Conservation (phyloP, 2,113 vertebrate genomes). For the Plotosus lineatus region DNA sequence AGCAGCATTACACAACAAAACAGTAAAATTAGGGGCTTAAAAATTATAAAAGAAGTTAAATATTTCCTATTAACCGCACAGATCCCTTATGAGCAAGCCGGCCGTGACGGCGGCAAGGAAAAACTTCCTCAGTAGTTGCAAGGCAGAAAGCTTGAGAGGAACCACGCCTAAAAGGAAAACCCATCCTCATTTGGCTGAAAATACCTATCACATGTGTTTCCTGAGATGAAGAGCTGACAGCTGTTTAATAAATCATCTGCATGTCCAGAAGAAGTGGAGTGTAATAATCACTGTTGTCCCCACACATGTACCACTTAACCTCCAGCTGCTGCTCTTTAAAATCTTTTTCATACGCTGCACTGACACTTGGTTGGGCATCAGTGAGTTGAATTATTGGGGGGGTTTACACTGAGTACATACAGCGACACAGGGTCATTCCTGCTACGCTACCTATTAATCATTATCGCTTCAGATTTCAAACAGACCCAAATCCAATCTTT, state of each 20-base stretch:
- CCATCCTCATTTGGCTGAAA: no score
- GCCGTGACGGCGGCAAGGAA: no score
- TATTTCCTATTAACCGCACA: no score
- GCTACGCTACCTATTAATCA: neutral
- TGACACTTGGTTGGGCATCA: conserved; percentile 10
- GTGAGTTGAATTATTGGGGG: neutral
- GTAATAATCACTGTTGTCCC: conserved; percentile 22
- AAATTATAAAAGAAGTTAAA: no score
- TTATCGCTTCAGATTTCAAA: neutral
- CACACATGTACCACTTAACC: conserved; percentile 12
- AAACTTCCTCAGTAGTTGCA: no score
- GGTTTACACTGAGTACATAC: neutral
- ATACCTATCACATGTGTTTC: conserved; percentile 22
- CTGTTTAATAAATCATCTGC: conserved; percentile 43
- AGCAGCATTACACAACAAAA: no score
- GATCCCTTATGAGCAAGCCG: no score
- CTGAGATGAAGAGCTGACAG: neutral
- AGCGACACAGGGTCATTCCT: neutral
- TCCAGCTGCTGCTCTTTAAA: conserved; percentile 14
- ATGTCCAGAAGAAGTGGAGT: conserved; percentile 10
- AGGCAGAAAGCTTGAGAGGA: no score
- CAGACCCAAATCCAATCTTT: neutral
- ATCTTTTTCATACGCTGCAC: neutral
- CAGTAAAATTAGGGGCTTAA: no score
- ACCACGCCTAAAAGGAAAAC: no score